Percentiles rank a stretch among this genome's conserved stretches.
Conservation (phyloP, 1,140 invertebrate species). For the Bombus sylvicola region DNA sequence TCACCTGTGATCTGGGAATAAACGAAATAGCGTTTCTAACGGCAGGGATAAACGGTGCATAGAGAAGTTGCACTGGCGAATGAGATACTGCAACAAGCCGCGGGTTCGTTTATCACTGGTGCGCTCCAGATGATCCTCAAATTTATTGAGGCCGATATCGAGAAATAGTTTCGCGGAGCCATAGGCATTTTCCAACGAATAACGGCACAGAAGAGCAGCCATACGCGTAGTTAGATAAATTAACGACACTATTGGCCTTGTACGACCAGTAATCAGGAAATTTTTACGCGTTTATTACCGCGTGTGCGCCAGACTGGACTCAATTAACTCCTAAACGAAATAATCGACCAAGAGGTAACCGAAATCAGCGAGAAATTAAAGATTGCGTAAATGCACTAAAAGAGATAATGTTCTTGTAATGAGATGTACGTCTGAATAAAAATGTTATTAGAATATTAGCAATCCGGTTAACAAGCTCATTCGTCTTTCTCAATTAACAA, state of each 20-base stretch:
- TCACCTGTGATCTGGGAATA: neutral
- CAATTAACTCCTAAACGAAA: constrained; percentile 46
- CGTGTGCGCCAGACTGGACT: neutral
- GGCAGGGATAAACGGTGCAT: neutral
- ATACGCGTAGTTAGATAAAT: neutral
- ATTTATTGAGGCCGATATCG: constrained; percentile 36
- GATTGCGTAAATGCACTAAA: neutral
- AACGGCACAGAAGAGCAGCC: neutral
- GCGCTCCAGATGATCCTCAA: neutral
- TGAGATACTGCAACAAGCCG: neutral
- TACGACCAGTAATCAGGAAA: constrained; percentile 30
- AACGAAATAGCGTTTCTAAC: neutral
- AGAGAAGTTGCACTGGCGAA: neutral
- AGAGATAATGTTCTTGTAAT: no score
- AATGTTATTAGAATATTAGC: no score
- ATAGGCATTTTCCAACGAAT: neutral
- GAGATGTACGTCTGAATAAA: no score
- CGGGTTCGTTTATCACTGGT: constrained; percentile 7
- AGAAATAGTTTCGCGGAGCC: neutral
- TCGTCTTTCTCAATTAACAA: no score
- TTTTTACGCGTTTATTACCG: constrained; percentile 1
- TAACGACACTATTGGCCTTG: constrained; percentile 1
- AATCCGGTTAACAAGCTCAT: no score
- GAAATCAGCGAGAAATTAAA: neutral
- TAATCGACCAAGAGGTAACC: constrained; percentile 11